These are phyloP conservation scores for Monodelphis domestica DNA, from an alignment of 2,797 vertebrate genomes.

Conservation along the genomic window DNA sequence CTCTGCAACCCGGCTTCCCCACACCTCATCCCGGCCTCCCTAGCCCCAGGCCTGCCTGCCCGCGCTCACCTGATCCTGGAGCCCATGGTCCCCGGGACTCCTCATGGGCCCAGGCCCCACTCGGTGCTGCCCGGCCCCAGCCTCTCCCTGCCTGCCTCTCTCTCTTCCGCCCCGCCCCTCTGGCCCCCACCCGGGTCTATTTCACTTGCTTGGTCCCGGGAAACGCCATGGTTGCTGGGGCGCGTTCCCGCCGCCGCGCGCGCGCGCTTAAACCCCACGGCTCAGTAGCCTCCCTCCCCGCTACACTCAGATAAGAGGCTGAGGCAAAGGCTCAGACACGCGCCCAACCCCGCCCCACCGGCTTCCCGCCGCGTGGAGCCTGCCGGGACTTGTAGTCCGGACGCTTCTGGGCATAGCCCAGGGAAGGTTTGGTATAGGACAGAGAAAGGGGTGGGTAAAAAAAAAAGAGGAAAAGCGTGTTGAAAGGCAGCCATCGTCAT, in stretches of 20 bases:
- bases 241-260: conserved; percentile 73
- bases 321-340: not conserved
- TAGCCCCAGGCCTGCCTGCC: conserved; percentile 69
- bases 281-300: conserved; percentile 35
- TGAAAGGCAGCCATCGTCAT: not conserved
- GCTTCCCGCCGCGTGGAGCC: conserved; percentile 66
- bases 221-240: conserved; percentile 83
- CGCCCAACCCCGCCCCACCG: conserved; percentile 54
- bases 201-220: conserved; percentile 77
- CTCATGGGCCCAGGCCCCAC: conserved; percentile 82
- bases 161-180: conserved; percentile 67
- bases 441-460: not conserved
- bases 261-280: conserved; percentile 31
- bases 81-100: conserved; percentile 86
- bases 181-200: conserved; percentile 77
- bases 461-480: not conserved
- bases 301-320: conserved; percentile 42
- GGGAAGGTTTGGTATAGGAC: not conserved
- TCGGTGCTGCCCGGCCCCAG: conserved; percentile 54
- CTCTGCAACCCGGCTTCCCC: conserved; percentile 66
- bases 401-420: not conserved
- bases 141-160: conserved; percentile 67
- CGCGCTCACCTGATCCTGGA: conserved; percentile 88
- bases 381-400: conserved; percentile 84
- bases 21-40: conserved; percentile 68